Conservation (phyloP, 2,797 vertebrate species). For the Cynodonichthys magdalenae region DNA sequence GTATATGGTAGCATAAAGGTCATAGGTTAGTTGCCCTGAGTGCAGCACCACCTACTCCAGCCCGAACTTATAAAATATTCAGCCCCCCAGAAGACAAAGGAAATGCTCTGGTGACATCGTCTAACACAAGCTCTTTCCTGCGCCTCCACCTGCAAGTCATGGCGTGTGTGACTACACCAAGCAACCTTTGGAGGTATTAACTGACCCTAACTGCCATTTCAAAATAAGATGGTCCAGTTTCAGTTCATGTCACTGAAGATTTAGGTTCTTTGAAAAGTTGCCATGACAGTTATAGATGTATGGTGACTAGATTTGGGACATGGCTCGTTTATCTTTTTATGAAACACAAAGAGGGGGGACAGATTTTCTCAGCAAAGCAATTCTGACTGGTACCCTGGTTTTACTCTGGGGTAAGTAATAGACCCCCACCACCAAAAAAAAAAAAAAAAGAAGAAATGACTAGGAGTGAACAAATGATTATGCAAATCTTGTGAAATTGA, state of each 20-base stretch:
- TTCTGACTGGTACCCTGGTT: slow-evolving; percentile 37
- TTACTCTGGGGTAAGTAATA: background rate
- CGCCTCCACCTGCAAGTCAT: slow-evolving; percentile 22
- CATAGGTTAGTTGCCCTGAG: slow-evolving; percentile 43
- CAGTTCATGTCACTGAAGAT: slow-evolving; percentile 33
- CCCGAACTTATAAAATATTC: slow-evolving; percentile 71
- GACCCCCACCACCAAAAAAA: slow-evolving; percentile 19
- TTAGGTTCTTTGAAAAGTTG: slow-evolving; percentile 33
- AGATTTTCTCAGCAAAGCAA: slow-evolving; percentile 12
- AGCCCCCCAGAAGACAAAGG: slow-evolving; percentile 53
- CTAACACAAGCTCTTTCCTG: slow-evolving; percentile 43
- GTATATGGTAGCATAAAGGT: slow-evolving; percentile 5
- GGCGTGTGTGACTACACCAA: slow-evolving; percentile 35
- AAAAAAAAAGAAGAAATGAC: slow-evolving; percentile 45
- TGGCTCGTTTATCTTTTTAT: slow-evolving; percentile 25
- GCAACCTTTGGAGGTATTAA: slow-evolving; percentile 49
- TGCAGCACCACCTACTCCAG: slow-evolving; percentile 32
- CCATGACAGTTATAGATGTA: background rate
- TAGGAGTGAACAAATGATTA: slow-evolving; percentile 36
- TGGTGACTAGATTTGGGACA: slow-evolving; percentile 9
- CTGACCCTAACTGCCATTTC: slow-evolving; percentile 48
- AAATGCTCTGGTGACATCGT: slow-evolving; percentile 52
- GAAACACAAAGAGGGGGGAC: background rate
- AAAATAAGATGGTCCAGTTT: slow-evolving; percentile 32
- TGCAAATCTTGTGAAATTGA: slow-evolving; percentile 45